A percentile compares a stretch with the other conserved stretches of the same genome.
phyloP scores from a whole-genome alignment of 2,797 vertebrate genomes.

The Petrocephalus sullivani region DNA sequence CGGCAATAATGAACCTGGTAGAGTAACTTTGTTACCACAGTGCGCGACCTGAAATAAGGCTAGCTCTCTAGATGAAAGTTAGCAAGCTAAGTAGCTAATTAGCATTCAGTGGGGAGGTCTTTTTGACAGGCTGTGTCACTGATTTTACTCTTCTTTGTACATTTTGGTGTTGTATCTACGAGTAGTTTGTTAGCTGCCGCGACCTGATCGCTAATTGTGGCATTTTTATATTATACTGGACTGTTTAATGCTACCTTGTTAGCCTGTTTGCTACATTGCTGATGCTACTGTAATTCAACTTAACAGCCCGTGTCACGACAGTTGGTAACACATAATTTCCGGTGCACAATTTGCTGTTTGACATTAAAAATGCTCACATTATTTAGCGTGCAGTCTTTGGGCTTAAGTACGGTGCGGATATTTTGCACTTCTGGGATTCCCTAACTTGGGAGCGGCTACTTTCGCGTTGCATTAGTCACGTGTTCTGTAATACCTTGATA shows the following conservation, averaged over 20 bases:
- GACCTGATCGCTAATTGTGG: neutral
- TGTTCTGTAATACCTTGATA: neutral
- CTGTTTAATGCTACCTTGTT: neutral
- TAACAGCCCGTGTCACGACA: neutral
- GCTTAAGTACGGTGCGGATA: neutral
- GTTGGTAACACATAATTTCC: neutral
- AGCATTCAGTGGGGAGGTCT: neutral
- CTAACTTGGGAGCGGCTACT: neutral
- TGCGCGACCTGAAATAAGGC: constrained; percentile 9
- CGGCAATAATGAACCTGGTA: neutral
- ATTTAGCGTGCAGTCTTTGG: neutral
- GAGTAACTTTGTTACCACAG: neutral
- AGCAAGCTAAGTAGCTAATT: constrained; percentile 6
- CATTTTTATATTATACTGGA: neutral
- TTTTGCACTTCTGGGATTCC: neutral
- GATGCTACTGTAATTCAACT: neutral
- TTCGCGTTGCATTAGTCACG: neutral
- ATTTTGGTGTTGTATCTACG: neutral
- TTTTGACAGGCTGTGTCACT: neutral
- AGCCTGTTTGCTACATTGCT: neutral
- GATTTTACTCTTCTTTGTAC: neutral
- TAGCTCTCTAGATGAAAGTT: neutral
- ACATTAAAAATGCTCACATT: neutral
- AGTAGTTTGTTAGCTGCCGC: neutral
- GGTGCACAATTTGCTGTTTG: neutral